Base-by-base conservation (phyloP, 2,888 invertebrate genomes). In the Ophion slaviceki region DNA sequence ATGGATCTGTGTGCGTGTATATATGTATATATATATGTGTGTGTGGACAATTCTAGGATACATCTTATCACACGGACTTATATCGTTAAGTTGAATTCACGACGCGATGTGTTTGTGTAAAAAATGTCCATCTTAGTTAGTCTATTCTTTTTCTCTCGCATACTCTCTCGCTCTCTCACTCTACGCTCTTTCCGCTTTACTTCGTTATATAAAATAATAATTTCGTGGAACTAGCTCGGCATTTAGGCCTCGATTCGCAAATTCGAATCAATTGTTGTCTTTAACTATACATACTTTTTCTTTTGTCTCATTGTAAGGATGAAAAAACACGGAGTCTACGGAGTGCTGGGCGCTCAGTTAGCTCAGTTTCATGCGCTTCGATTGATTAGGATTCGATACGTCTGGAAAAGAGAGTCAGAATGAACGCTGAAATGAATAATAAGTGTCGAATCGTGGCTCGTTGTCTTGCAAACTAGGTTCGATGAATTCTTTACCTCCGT, bases 301-400 rank as follows among this genome's bases (percentile, higher is more conserved):
- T 7, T 8, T 40, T 40, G 85, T 81, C 77, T 87, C 85, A 88
- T 86, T 85, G 87, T 81, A 87, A 87, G 84, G 78, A 88, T 87
- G 82, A 81, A 87, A 86, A 86, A 86, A 88, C 89, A 89, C 88
- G 89, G 90, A 68, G 85, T 86, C 87, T 89, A 90, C 86, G 90
- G 86, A 85, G 86, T 86, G 82, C 90, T 90, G 90, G 90, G 90
- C 91, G 89, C 91, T 91, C 91, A 93, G 94, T 94, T 94, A 94
- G 92, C 94, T 93, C 88, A 93, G 84, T 88, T 93, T 94, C 89
- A 93, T 91, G 86, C 93, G 93, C 88, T 94, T 94, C 86, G 91
- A 87, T 91, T 92, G 93, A 88, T 88, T 91, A 53, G 90, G 87
- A 84, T 89, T 92, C 86, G 93, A 90, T 86, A 90, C 84, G 90